Base-by-base conservation (phyloP, 37 sponge, comb jelly and placozoan species). In the Geodia barretti region DNA sequence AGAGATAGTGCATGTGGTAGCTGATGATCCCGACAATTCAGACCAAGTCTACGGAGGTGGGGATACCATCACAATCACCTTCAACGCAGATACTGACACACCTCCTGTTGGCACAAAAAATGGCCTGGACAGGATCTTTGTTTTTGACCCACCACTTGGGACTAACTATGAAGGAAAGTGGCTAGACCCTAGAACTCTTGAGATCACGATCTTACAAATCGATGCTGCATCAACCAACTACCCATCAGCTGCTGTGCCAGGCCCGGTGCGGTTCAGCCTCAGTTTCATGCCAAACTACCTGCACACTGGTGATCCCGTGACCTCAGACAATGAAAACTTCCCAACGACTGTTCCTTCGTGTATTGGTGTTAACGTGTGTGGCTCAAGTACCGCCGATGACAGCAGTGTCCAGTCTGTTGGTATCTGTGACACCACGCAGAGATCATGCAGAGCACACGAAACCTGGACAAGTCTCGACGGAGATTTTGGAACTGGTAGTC, bases 281-380 rank as follows among this genome's bases (percentile, higher is more conserved):
- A 62, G 47, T 23, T 95, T 95, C 80, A 83, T 72, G 4, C 84
- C 77, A 1, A 92, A 89, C 82, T 82, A 76, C 66, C 68, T 92
- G 36, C 54, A 79, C 30, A 40, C 87, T 70, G 64, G 71, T 17
- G 54, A 21, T 25, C 23, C 39, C 2, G 65, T 82, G 23, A 75
- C 67, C 4, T 42, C 70, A n/a, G 64, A 66, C 29, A 76, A 82
- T 60, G 33, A 79, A 14, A 39, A 63, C 4, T 19, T 88, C 0
- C 90, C 97, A 0, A 75, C 83, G 0, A 74, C 63, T 0, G 82
- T 71, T 20, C 92, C 89, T 14, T 82, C 81, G 68, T 96, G 97
- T 77, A 78, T 96, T 32, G 97, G 97, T 24, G 68, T 86, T 43
- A 91, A 89, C 68, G 95, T 95, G 43, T 95, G 95, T 71, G 76